phyloP scores from a whole-genome alignment of 2,113 vertebrate genomes.

The Pterocles burchelli region DNA sequence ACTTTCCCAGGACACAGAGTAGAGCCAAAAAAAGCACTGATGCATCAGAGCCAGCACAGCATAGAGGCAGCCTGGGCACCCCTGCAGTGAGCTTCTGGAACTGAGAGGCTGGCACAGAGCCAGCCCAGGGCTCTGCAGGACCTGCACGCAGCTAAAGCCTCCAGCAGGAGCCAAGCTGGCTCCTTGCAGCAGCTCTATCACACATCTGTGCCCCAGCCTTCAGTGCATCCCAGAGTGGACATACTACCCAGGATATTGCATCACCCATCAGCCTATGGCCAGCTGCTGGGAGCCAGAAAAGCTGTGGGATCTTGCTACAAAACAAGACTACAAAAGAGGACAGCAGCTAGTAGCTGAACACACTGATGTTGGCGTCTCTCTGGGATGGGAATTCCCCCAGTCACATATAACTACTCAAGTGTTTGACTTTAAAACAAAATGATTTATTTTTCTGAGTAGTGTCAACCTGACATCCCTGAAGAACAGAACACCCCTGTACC shows the following conservation, averaged over 20 bases:
- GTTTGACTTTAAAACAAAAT: background rate
- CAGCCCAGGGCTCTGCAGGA: background rate
- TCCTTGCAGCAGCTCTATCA: background rate
- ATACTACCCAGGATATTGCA: background rate
- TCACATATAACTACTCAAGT: background rate
- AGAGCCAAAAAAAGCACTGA: background rate
- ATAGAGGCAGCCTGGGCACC: background rate
- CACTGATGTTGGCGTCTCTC: background rate
- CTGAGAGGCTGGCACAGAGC: background rate
- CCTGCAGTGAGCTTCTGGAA: background rate
- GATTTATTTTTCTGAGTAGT: fast-evolving
- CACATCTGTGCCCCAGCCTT: constrained; percentile 2
- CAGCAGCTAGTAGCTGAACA: background rate
- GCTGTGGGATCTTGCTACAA: background rate
- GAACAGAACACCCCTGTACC: background rate
- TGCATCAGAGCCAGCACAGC: background rate
- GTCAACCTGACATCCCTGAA: background rate
- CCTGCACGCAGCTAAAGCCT: background rate
- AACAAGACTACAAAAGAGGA: background rate
- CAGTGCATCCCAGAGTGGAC: background rate
- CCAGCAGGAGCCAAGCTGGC: background rate
- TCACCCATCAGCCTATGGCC: background rate
- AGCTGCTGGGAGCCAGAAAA: background rate
- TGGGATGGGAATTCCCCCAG: background rate
- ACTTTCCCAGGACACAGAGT: background rate